Conservation (phyloP, 2,888 invertebrate species). For the Athalia rosae region DNA sequence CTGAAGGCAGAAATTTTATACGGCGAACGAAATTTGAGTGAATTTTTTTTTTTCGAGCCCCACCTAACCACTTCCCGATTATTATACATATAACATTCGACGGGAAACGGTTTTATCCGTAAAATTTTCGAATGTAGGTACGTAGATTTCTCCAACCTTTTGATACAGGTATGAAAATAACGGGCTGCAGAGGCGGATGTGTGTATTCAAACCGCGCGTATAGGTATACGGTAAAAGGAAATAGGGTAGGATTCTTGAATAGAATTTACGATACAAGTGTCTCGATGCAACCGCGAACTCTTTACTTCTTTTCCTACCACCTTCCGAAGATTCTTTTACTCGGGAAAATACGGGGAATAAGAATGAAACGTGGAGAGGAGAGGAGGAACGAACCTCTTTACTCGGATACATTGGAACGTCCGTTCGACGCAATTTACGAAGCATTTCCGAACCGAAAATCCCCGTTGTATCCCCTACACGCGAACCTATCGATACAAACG, state of each 20-base stretch:
- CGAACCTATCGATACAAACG: slow-evolving; percentile 1
- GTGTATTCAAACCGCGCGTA: slow-evolving; percentile 1
- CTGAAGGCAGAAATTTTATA: no score
- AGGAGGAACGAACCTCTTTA: slow-evolving; percentile 19
- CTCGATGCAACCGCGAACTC: slow-evolving; percentile 30
- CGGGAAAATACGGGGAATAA: slow-evolving; percentile 1
- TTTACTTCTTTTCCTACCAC: neutral
- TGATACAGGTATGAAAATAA: no score
- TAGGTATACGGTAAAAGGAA: neutral
- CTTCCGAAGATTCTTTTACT: slow-evolving; percentile 13
- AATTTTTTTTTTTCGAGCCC: no score
- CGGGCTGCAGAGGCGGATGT: no score
- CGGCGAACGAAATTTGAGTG: no score
- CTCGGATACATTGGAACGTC: slow-evolving; percentile 34
- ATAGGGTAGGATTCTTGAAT: slow-evolving; percentile 1
- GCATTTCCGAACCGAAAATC: slow-evolving; percentile 25
- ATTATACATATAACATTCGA: no score
- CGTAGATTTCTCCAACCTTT: no score
- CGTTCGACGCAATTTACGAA: slow-evolving; percentile 40
- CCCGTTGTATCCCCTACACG: neutral
- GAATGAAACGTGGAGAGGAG: slow-evolving; percentile 22
- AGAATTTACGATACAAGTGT: slow-evolving; percentile 31
- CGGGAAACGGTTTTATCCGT: no score
- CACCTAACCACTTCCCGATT: no score
- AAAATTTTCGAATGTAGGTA: no score